Conservation (phyloP, 2,888 invertebrate species). For the Diachrysia chrysitis region DNA sequence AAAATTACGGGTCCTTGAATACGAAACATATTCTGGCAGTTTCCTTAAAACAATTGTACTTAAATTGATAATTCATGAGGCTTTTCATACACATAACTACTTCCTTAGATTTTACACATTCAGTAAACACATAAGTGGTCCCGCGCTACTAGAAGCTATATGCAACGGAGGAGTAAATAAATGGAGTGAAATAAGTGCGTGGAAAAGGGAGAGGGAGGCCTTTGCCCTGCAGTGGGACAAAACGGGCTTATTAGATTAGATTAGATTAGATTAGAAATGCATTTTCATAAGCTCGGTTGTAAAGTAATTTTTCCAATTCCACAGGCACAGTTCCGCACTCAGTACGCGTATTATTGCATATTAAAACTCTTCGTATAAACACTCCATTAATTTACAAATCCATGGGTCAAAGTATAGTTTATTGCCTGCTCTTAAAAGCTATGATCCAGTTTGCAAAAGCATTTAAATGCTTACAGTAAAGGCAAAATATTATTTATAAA, state of each 20-base stretch:
- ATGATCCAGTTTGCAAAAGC: constrained; percentile 5
- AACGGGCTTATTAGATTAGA: no score
- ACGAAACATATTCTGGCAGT: constrained; percentile 38
- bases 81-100: constrained; percentile 49
- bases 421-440: constrained; percentile 5
- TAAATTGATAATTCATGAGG: constrained; percentile 44
- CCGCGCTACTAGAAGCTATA: constrained; percentile 42
- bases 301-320: background rate
- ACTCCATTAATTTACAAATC: background rate
- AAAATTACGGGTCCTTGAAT: constrained; percentile 37
- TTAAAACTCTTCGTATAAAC: background rate
- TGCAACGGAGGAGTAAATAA: constrained; percentile 11
- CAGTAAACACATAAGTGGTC: constrained; percentile 39
- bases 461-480: background rate
- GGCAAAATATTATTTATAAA: background rate
- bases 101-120: constrained; percentile 30
- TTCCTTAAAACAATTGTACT: constrained; percentile 36
- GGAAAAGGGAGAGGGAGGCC: no score
- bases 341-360: background rate
- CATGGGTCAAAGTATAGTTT: background rate
- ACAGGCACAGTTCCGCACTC: background rate
- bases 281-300: background rate
- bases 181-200: constrained; percentile 10
- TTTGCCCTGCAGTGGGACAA: no score
- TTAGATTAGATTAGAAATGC: no score